Evolutionary conservation across 1,140 invertebrate genomes (phyloP).

Genomic region (Diorhabda sublineata): DNA sequence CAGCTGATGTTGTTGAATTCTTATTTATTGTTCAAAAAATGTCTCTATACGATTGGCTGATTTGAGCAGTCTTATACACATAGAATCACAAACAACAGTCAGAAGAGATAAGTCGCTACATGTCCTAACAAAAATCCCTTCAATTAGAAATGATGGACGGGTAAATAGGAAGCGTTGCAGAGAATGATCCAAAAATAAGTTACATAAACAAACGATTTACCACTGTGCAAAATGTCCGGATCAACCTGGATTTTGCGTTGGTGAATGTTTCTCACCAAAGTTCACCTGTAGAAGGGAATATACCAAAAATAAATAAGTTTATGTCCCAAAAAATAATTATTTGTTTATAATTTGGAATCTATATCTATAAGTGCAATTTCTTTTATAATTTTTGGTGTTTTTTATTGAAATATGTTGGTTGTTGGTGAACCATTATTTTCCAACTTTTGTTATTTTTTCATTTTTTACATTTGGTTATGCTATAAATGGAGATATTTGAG

Average conservation of each 20-base stretch:
- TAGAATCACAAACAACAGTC: constrained; percentile 1
- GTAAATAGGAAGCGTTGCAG: constrained; percentile 13
- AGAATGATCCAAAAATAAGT: constrained; percentile 15
- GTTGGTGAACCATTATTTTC: no score
- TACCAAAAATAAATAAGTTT: no score
- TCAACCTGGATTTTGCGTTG: constrained; percentile 19
- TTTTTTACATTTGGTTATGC: no score
- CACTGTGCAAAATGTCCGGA: constrained; percentile 22
- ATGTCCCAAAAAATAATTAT: no score
- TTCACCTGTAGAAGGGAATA: no score
- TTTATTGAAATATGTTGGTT: no score
- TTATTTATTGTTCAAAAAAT: constrained; percentile 16
- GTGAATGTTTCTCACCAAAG: constrained; percentile 6
- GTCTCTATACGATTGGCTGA: constrained; percentile 19
- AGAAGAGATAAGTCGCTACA: constrained; percentile 11
- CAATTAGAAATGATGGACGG: background rate
- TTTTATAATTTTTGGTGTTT: no score
- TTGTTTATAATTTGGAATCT: no score
- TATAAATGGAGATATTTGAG: no score
- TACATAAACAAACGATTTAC: constrained; percentile 15
- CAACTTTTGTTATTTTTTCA: no score
- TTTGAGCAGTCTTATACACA: constrained; percentile 10
- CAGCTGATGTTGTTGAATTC: constrained; percentile 26
- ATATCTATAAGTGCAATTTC: no score
- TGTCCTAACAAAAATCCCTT: constrained; percentile 13